These are phyloP conservation scores for Uria lomvia DNA, from an alignment of 2,113 vertebrate genomes.

Conservation along the genomic window DNA sequence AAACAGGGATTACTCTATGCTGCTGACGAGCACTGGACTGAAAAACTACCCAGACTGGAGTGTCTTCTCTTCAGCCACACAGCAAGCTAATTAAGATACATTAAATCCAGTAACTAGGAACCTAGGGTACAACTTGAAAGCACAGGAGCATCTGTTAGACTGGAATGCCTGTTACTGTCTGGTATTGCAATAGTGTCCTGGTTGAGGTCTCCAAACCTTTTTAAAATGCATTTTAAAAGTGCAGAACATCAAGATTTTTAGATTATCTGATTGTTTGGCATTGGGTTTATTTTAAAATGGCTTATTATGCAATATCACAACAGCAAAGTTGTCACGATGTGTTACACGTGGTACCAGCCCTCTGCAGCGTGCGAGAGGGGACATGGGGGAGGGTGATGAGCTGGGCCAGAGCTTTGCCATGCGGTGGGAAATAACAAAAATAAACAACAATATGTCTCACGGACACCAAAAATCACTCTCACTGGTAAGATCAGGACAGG, in stretches of 20 bases:
- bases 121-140: background rate
- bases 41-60: constrained; percentile 34
- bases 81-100: constrained; percentile 10
- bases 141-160: background rate
- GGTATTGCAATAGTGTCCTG: background rate
- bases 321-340: accelerated
- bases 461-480: background rate
- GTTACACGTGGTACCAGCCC: too few species aligned
- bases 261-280: too few species aligned
- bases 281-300: background rate
- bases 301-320: accelerated
- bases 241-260: background rate
- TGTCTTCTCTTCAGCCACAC: background rate
- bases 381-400: background rate
- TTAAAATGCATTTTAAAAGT: background rate
- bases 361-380: accelerated
- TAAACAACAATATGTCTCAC: accelerated
- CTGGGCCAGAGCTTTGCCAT: background rate
- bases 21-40: constrained; percentile 16
- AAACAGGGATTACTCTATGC: constrained; percentile 7
- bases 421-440: background rate
- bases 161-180: background rate
- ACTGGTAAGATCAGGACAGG: background rate
- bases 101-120: background rate
- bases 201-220: background rate